phyloP scores from a whole-genome alignment of 2,888 invertebrate genomes.

The Cheilosia impressa region DNA sequence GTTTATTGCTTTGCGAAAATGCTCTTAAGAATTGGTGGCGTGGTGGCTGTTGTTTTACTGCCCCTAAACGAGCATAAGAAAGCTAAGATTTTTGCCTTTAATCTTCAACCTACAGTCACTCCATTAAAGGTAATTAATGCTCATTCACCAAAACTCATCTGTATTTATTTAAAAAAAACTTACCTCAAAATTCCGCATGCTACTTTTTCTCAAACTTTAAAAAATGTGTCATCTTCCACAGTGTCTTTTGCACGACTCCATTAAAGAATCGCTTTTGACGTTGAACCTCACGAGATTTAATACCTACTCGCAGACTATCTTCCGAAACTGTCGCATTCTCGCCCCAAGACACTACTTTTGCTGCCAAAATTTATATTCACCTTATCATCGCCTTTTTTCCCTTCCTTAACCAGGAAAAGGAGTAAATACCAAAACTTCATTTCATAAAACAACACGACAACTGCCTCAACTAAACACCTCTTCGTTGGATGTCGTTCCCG shows the following conservation, averaged over 20 bases:
- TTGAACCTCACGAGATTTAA: conserved; percentile 18
- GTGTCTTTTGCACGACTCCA: not conserved
- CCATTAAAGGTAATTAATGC: too few species aligned
- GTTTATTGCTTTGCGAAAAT: too few species aligned
- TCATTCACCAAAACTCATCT: too few species aligned
- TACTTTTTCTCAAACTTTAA: too few species aligned
- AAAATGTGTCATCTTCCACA: not conserved
- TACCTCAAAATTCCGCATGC: too few species aligned
- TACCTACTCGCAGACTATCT: not conserved
- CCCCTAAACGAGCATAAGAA: too few species aligned
- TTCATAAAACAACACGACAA: conserved; percentile 67
- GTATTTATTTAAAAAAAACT: too few species aligned
- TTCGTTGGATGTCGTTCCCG: conserved; percentile 1
- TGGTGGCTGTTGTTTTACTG: too few species aligned
- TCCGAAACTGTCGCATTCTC: conserved; percentile 15
- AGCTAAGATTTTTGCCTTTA: too few species aligned
- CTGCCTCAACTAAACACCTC: conserved; percentile 59
- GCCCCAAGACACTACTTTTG: conserved; percentile 11
- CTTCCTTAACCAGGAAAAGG: conserved; percentile 2
- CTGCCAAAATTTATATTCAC: conserved; percentile 56
- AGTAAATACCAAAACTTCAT: conserved; percentile 69
- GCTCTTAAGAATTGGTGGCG: too few species aligned
- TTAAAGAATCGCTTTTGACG: not conserved
- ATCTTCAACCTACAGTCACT: too few species aligned
- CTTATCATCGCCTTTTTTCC: conserved; percentile 16